Evolutionary conservation across 2,888 invertebrate genomes (phyloP), one percentile per base, ranked within the genome.

Genomic region (Slavum lentiscoides): DNA sequence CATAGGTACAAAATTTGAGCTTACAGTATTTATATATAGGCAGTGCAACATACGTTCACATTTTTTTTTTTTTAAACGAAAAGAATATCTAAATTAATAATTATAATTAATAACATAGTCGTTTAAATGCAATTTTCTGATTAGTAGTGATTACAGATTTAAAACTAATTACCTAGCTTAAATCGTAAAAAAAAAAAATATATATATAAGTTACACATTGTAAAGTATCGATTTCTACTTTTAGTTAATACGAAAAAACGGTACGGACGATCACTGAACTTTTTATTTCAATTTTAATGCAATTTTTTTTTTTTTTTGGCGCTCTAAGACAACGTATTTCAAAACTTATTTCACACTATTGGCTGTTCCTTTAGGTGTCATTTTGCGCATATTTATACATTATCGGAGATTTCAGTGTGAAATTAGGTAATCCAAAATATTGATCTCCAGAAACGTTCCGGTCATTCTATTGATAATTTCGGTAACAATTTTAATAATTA

Each of bases 101-200:
- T 37, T 53, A 64, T 15, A 53, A 43, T 43, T 43, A 43, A 30
- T 30, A 30, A 61, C 53, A 69, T 37, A 55, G 37, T 53, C n/a
- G 37, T 66, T 74, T 55, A 74, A 74, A 74, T 74, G 74, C 66
- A 66, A 74, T 66, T 66, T 55, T 58, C 66, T 74, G 74, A 55
- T 74, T 11, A 74, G 15, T 11, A 74, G 15, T 1, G 9, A 49
- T 49, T 55, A 21, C 30, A 58, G 19, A 37, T 30, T 74, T 74
- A 74, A 55, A 74, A 21, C 64, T 74, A 19, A 55, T 49, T 49
- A 49, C 13, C 11, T 49, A 74, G 55, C 37, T 66, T 66, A 74
- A 74, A 64, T 58, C 3, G 8, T 66, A 74, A 2, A 17, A 0
- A 55, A n/a, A n/a, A n/a, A n/a, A n/a, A n/a, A n/a, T n/a, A n/a